A percentile compares a stretch with the other conserved stretches of the same genome.
phyloP scores from a whole-genome alignment of 2,797 vertebrate species.

The Poeciliopsis presidionis region DNA sequence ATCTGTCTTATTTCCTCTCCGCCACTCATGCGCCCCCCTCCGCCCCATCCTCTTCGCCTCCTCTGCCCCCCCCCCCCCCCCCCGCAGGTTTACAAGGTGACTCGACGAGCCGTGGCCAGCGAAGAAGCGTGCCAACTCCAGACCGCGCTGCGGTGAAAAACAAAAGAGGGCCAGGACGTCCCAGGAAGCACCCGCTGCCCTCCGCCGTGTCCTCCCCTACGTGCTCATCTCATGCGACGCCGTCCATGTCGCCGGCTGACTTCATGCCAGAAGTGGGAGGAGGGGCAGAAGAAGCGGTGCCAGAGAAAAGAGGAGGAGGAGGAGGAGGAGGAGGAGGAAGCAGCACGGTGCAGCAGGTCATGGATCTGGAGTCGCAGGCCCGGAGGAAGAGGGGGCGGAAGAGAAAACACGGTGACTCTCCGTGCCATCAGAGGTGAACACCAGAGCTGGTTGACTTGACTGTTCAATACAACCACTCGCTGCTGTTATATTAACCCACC shows the following conservation, averaged over 20 bases:
- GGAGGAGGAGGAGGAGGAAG: conserved; percentile 40
- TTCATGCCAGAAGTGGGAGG: conserved; percentile 55
- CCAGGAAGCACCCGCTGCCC: conserved; percentile 84
- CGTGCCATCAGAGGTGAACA: conserved; percentile 77
- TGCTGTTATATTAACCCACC: conserved; percentile 74
- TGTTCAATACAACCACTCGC: conserved; percentile 68
- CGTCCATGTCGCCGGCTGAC: conserved; percentile 48
- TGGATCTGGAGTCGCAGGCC: conserved; percentile 87
- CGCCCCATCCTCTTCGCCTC: conserved; percentile 16
- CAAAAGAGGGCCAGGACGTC: conserved; percentile 91
- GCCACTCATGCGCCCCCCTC: conserved; percentile 33
- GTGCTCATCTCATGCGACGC: conserved; percentile 55
- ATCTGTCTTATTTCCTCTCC: conserved; percentile 77
- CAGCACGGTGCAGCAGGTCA: conserved; percentile 77
- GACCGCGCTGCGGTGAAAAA: conserved; percentile 84
- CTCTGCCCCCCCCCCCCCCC: conserved; percentile 27
- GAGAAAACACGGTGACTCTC: conserved; percentile 82
- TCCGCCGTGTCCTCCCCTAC: conserved; percentile 66
- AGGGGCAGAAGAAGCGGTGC: conserved; percentile 46
- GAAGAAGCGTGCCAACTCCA: conserved; percentile 75
- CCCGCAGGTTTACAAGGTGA: conserved; percentile 76
- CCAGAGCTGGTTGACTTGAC: conserved; percentile 69
- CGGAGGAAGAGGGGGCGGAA: conserved; percentile 84
- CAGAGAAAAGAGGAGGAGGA: conserved; percentile 44
- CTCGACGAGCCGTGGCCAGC: conserved; percentile 68